A percentile compares a stretch with the other conserved stretches of the same genome.
Conservation (phyloP, 2,113 vertebrate genomes). For the Protobothrops flavoviridis region DNA sequence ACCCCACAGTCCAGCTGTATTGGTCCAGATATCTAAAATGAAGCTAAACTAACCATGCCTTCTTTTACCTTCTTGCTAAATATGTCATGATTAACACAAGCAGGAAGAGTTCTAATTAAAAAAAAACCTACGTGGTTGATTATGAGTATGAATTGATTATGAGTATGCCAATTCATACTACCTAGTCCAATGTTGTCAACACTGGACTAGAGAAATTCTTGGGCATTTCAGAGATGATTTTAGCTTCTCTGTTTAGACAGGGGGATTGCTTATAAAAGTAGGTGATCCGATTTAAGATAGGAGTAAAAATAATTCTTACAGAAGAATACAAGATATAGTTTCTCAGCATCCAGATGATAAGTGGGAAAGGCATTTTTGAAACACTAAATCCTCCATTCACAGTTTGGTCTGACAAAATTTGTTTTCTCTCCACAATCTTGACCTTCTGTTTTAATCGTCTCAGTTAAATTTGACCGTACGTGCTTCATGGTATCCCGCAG, state of each 20-base stretch:
- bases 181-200: background rate
- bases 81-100: background rate
- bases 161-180: too few relatives aligned
- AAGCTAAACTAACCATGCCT: background rate
- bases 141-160: too few relatives aligned
- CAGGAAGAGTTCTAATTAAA: background rate
- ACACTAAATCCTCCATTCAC: background rate
- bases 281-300: background rate
- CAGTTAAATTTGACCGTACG: slow-evolving; percentile 29
- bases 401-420: background rate
- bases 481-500: slow-evolving; percentile 5
- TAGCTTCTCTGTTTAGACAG: background rate
- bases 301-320: background rate
- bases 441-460: slow-evolving; percentile 2
- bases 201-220: background rate
- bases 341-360: background rate
- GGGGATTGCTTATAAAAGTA: background rate
- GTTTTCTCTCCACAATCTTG: background rate
- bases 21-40: background rate
- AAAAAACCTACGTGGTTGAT: background rate
- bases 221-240: background rate
- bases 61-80: background rate
- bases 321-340: background rate
- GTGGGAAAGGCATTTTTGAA: background rate
- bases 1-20: background rate